A percentile compares a stretch with the other conserved stretches of the same genome.
Conservation (phyloP, 1,140 invertebrate genomes). For the Gryon sp. region DNA sequence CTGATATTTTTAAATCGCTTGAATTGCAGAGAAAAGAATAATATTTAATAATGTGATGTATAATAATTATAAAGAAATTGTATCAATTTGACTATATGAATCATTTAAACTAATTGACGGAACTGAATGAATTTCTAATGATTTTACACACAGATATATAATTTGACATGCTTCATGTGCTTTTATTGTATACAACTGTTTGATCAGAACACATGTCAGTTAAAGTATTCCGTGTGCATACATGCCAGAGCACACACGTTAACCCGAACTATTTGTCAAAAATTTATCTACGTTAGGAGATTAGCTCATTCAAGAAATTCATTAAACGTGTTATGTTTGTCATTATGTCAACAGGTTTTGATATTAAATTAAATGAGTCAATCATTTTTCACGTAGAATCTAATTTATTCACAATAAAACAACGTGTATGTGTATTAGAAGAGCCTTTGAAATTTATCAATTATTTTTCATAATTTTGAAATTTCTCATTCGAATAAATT, state of each 20-base stretch:
- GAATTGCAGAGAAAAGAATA: too few relatives aligned
- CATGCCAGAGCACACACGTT: not conserved
- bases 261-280: conserved; percentile 45
- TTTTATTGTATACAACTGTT: conserved; percentile 30
- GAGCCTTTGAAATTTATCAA: not conserved
- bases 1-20: too few relatives aligned
- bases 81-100: too few relatives aligned
- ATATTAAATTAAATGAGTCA: conserved; percentile 37
- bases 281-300: conserved; percentile 45
- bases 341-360: conserved; percentile 36
- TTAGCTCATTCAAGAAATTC: conserved; percentile 45
- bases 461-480: not conserved
- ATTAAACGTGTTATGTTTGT: conserved; percentile 39
- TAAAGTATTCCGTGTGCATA: conserved; percentile 36
- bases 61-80: too few relatives aligned
- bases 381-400: conserved; percentile 15
- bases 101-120: not conserved
- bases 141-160: conserved; percentile 32
- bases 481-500: not conserved
- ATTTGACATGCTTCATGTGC: conserved; percentile 36
- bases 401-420: conserved; percentile 19
- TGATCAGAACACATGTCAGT: conserved; percentile 37
- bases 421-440: not conserved
- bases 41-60: too few relatives aligned
- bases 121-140: conserved; percentile 17